Conservation (phyloP, 2,113 vertebrate genomes). For the Eubucco bourcierii region DNA sequence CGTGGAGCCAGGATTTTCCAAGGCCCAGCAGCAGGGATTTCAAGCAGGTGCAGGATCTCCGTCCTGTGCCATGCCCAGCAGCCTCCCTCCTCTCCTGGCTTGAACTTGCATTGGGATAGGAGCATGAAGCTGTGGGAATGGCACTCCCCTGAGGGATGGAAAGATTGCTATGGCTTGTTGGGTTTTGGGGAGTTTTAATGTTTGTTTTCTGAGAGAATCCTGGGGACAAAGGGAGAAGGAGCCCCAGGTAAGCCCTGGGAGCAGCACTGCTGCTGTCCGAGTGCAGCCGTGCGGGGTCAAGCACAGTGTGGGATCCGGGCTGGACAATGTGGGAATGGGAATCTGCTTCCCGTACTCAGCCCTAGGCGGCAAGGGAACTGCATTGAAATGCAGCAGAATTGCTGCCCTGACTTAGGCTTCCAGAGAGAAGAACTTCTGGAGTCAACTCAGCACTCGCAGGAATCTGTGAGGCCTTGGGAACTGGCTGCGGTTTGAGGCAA, state of each 20-base stretch:
- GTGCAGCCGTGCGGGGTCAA: background rate
- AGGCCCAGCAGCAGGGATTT: background rate
- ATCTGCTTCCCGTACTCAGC: constrained; percentile 11
- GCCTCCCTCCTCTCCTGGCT: background rate
- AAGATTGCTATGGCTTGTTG: constrained; percentile 6
- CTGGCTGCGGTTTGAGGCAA: background rate
- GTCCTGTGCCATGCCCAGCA: background rate
- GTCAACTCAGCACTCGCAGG: background rate
- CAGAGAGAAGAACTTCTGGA: constrained; percentile 10
- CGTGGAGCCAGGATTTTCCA: background rate
- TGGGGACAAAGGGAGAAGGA: constrained; percentile 3
- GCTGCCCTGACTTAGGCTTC: constrained; percentile 30
- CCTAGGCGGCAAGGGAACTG: constrained; percentile 14
- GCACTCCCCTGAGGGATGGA: background rate
- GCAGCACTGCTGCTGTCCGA: background rate
- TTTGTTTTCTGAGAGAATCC: constrained; percentile 54
- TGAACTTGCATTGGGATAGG: background rate
- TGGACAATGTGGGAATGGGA: constrained; percentile 38
- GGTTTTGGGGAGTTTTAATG: background rate
- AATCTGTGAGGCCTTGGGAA: constrained; percentile 39
- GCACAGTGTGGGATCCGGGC: background rate
- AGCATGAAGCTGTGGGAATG: background rate
- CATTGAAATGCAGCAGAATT: constrained; percentile 22
- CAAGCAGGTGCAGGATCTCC: background rate
- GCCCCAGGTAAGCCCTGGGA: background rate